phyloP scores from a whole-genome alignment of 2,113 vertebrate genomes.

The Excalfactoria chinensis region DNA sequence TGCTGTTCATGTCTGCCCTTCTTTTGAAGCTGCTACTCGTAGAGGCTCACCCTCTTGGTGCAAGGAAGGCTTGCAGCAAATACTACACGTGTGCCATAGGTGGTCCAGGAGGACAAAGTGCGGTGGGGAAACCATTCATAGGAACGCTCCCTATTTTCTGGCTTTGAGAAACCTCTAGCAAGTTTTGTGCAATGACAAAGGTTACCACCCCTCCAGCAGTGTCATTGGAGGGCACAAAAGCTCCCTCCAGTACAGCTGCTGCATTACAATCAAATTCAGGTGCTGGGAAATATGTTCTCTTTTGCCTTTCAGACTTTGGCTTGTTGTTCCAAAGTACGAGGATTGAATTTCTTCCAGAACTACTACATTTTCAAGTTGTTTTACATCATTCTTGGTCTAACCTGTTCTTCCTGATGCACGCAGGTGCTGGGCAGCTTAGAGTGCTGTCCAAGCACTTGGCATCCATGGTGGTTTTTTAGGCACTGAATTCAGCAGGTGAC shows the following conservation, averaged over 20 bases:
- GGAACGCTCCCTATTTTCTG: not conserved
- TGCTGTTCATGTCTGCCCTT: not conserved
- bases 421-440: not conserved
- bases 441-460: not conserved
- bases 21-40: not conserved
- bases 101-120: not conserved
- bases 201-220: not conserved
- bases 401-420: not conserved
- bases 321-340: not conserved
- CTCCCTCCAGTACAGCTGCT: not conserved
- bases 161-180: not conserved
- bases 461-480: not conserved
- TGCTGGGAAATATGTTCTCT: not conserved
- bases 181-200: not conserved
- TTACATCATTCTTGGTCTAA: not conserved
- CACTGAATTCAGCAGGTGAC: not conserved
- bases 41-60: not conserved
- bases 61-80: not conserved
- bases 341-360: not conserved
- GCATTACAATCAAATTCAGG: not conserved
- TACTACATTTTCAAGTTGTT: not conserved
- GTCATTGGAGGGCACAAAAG: not conserved
- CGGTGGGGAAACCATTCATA: not conserved
- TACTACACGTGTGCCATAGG: fast-evolving
- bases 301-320: not conserved